These are phyloP conservation scores for Dicyrtoma fusca DNA, from an alignment of 2,888 invertebrate species.

Conservation along the genomic window DNA sequence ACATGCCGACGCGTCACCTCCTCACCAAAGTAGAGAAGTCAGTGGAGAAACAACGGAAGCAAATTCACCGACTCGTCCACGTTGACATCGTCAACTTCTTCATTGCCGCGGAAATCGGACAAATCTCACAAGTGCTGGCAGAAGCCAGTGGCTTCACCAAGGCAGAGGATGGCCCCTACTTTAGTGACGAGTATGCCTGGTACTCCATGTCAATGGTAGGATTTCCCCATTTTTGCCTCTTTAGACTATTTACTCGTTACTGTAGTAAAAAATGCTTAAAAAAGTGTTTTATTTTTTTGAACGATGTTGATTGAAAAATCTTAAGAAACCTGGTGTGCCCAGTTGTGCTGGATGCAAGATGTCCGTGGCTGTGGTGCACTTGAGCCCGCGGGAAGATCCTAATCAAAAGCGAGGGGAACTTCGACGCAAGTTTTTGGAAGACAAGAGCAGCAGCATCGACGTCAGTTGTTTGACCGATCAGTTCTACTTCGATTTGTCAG, in stretches of 20 bases:
- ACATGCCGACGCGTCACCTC: constrained; percentile 86
- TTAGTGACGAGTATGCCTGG: constrained; percentile 85
- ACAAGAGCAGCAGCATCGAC: constrained; percentile 14
- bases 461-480: constrained; percentile 58
- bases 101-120: constrained; percentile 66
- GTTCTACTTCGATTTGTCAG: constrained; percentile 84
- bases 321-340: background rate
- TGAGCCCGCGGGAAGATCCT: constrained; percentile 33
- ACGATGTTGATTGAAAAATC: background rate
- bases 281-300: no score
- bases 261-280: no score
- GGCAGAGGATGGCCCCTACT: constrained; percentile 63
- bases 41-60: constrained; percentile 66
- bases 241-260: no score
- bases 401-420: constrained; percentile 22
- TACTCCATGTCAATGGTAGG: constrained; percentile 72
- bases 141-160: constrained; percentile 45
- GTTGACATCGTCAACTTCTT: constrained; percentile 89
- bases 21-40: constrained; percentile 64
- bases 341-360: constrained; percentile 43
- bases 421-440: constrained; percentile 22
- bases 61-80: constrained; percentile 73
- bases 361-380: constrained; percentile 49
- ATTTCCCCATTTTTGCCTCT: no score
- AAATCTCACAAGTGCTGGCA: constrained; percentile 48